These are phyloP conservation scores for Lasiommata megera DNA, from an alignment of 2,888 invertebrate genomes.

Conservation along the genomic window DNA sequence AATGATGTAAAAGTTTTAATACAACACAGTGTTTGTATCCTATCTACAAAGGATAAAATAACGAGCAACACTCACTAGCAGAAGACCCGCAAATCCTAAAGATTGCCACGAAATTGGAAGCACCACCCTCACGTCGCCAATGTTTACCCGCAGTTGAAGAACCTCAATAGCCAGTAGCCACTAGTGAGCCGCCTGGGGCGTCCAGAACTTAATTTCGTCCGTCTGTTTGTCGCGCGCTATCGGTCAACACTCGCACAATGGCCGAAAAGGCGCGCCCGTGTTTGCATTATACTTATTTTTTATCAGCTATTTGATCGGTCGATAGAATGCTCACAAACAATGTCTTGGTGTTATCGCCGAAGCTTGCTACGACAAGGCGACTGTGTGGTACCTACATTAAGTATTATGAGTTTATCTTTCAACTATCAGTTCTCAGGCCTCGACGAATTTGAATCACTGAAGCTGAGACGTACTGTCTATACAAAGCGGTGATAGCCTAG, in stretches of 20 bases:
- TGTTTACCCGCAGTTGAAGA: slow-evolving; percentile 7
- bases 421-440: not conserved
- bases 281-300: slow-evolving; percentile 41
- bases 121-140: not conserved
- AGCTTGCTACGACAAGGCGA: slow-evolving; percentile 20
- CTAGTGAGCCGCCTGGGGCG: slow-evolving; percentile 23
- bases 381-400: not conserved
- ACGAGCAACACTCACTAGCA: no score
- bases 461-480: no score
- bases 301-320: slow-evolving; percentile 42
- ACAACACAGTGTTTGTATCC: no score
- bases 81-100: not conserved
- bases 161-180: not conserved
- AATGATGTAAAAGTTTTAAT: no score
- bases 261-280: slow-evolving; percentile 40
- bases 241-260: slow-evolving; percentile 43
- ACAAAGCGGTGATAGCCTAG: no score
- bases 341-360: slow-evolving; percentile 30
- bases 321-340: slow-evolving; percentile 35
- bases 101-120: slow-evolving; percentile 1
- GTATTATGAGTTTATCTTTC: not conserved
- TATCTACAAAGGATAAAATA: no score
- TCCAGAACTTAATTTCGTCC: slow-evolving; percentile 29
- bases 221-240: slow-evolving; percentile 36
- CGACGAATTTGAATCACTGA: no score